Evolutionary conservation across 1,140 invertebrate species (phyloP), one percentile per base, ranked within the genome.

Genomic region (Choristoneura fumiferana): DNA sequence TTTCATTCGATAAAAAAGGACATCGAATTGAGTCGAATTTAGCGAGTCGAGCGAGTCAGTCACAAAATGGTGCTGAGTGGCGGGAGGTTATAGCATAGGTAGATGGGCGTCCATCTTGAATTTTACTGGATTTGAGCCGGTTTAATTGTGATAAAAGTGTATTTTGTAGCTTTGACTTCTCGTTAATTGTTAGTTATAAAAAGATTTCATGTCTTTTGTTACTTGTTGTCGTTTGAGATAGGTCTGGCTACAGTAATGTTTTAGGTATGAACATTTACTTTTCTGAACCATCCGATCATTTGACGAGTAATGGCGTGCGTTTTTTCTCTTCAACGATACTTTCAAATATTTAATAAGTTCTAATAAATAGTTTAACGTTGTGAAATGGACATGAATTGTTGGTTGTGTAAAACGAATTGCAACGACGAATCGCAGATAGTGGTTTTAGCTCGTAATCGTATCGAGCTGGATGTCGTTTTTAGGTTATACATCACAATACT

Each of bases 41-140:
- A 49, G 6, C 43, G 43, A 49, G 43, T 49, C 18, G 22, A 49
- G 6, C 43, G 43, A 49, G 43, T 49, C 18, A 49, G 43, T 49
- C 43, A 49, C 43, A 49, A 49, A 49, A 49, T 49, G 43, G 43
- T 49, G 43, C 43, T 49, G 43, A 49, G 75, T 72, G 72, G 64
- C 64, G 69, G 68, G 70, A 68, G 62, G 66, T 70, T 63, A 64
- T 65, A 72, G 62, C 61, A 71, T 75, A 73, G 71, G 79, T 80
- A 78, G 81, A 85, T 81, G 81, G 87, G 88, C 88, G 88, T 90
- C 88, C 88, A 90, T 90, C 88, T 90, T 90, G 88, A 87, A 89
- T 83, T 88, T 88, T 77, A 73, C 84, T 84, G 82, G 79, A 79
- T 88, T 88, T 83, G 82, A 87, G 85, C 88, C 85, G 88, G 86